Percentiles rank a stretch among this genome's conserved stretches.
phyloP scores from a whole-genome alignment of 2,888 invertebrate genomes.

The Sipha maydis region DNA sequence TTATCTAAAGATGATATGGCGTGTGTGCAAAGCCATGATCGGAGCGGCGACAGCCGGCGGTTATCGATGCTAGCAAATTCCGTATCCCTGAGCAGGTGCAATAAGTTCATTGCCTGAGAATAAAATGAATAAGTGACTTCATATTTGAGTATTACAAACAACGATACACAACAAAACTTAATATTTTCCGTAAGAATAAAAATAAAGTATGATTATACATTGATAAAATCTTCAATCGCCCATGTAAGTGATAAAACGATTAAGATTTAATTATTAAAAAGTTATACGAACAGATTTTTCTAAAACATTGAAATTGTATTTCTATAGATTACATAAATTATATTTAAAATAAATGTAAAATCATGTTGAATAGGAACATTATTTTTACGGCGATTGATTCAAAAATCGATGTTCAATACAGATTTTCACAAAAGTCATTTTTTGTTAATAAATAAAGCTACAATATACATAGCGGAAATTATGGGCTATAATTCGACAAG shows the following conservation, averaged over 20 bases:
- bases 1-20: constrained; percentile 83
- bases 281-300: no score
- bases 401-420: no score
- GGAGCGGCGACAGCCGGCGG: constrained; percentile 84
- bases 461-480: neutral
- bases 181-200: neutral
- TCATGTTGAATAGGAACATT: no score
- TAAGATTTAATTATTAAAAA: no score
- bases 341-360: no score
- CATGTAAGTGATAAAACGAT: no score
- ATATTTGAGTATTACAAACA: neutral
- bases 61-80: constrained; percentile 80
- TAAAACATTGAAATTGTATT: no score
- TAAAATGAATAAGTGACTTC: neutral
- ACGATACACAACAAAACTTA: neutral
- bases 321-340: no score
- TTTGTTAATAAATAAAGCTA: no score
- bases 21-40: constrained; percentile 92
- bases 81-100: constrained; percentile 83
- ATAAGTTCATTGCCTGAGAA: constrained; percentile 86
- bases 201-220: neutral
- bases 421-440: no score
- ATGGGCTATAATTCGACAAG: neutral
- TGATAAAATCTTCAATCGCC: no score
- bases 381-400: no score